These are phyloP conservation scores for cat (Felis catus) DNA, from an alignment of 2,113 vertebrate species.

Conservation along the genomic window F.catus_Fca126_mat1.0 CM031416.1:120817501-120818000, in stretches of 20 bases:
- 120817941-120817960: too few relatives aligned
- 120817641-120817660: background rate
- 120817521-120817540: background rate
- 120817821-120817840: background rate
- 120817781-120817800: background rate
- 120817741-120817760: background rate
- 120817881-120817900: background rate
- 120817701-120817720: background rate
- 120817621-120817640: background rate
- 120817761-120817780: background rate
- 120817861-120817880: background rate
- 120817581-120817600: rapidly evolving
- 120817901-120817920: background rate
- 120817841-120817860: background rate
- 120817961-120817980: background rate
- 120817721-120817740: background rate
- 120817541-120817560: background rate
- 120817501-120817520: background rate
- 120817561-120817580: background rate
- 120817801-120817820: background rate
- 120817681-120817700: background rate
- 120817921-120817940: background rate
- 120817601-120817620: background rate
- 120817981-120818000: background rate
- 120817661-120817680: background rate